A percentile compares a stretch with the other conserved stretches of the same genome.
Conservation (phyloP, 1,140 invertebrate species). For the Solenopsis invicta region DNA sequence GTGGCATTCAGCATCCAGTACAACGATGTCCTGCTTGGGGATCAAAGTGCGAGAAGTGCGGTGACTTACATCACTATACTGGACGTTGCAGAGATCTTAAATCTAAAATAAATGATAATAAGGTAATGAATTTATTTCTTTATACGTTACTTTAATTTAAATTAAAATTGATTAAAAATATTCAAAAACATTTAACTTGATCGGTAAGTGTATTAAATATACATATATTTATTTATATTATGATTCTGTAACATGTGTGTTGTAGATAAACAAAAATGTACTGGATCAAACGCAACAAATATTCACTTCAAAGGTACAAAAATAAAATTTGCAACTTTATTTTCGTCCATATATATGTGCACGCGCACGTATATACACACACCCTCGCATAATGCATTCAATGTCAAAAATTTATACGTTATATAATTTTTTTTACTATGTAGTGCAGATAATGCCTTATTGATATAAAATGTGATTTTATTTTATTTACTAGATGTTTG, state of each 20-base stretch:
- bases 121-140: not conserved
- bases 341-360: not conserved
- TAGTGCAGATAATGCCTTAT: too few species aligned
- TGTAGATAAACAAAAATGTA: constrained; percentile 31
- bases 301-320: not conserved
- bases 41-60: constrained; percentile 63
- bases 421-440: too few species aligned
- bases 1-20: constrained; percentile 42
- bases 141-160: not conserved
- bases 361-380: not conserved
- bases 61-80: constrained; percentile 55
- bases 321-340: not conserved
- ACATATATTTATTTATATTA: not conserved
- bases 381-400: too few species aligned
- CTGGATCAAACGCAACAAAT: not conserved
- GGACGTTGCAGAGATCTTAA: constrained; percentile 1
- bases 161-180: not conserved
- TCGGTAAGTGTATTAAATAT: not conserved
- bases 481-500: too few species aligned
- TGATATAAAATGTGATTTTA: too few species aligned
- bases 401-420: too few species aligned
- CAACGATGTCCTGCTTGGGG: constrained; percentile 68
- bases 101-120: not conserved
- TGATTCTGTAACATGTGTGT: not conserved
- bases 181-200: not conserved